Conservation (phyloP, 2,113 vertebrate species). For the Anguilla japonica region DNA sequence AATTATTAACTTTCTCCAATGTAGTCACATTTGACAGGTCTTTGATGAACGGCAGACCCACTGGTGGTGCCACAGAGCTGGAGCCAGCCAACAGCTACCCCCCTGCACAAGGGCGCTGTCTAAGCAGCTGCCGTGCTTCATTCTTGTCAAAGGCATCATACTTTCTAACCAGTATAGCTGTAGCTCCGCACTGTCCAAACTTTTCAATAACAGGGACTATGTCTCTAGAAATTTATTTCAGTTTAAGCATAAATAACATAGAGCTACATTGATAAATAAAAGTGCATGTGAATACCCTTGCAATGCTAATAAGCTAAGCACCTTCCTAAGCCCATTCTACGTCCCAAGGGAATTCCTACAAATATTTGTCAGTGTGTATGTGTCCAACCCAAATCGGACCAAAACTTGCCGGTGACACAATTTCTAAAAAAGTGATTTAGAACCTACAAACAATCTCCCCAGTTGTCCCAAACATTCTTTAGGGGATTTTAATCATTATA, state of each 20-base stretch:
- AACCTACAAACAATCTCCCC: too few species aligned
- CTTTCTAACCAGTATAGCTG: not conserved
- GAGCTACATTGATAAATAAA: not conserved
- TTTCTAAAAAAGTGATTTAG: too few species aligned
- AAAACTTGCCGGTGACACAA: too few species aligned
- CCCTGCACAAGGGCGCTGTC: not conserved
- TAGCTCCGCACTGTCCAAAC: not conserved
- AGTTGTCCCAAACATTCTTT: too few species aligned
- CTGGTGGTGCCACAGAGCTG: not conserved
- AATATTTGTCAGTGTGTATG: too few species aligned
- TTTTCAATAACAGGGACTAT: not conserved
- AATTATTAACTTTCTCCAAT: not conserved
- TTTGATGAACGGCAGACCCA: not conserved
- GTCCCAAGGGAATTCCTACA: too few species aligned
- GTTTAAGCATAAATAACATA: not conserved
- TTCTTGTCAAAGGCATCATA: not conserved
- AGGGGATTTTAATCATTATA: too few species aligned
- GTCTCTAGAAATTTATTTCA: not conserved
- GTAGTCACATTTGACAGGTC: not conserved
- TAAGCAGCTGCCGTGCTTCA: not conserved
- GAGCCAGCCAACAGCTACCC: not conserved
- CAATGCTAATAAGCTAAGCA: not conserved
- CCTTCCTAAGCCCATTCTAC: too few species aligned
- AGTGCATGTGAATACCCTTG: not conserved
- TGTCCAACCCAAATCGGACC: too few species aligned